Evolutionary conservation across 2,888 invertebrate species (phyloP), one percentile per base, ranked within the genome.

Genomic region (Lochmaea crataegi): DNA sequence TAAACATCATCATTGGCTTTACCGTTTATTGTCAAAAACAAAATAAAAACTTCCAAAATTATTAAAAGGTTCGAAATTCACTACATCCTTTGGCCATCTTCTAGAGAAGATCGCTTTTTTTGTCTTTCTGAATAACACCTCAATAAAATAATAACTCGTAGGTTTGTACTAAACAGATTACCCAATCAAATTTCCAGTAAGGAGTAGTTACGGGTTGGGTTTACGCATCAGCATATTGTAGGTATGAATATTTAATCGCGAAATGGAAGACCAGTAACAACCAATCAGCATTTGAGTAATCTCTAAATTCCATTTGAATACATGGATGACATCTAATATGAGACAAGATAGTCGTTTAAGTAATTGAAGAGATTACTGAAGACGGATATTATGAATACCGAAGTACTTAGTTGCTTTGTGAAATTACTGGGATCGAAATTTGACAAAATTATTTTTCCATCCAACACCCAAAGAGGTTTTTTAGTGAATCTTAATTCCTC

Each of bases 261-360:
- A 32, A 58, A 58, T 58, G 58, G 32, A 58, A 58, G 32, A 22
- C 58, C 58, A 58, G 58, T 32, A 58, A 58, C 32, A 58, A 58
- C 58, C 58, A 58, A 58, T 58, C 58, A 58, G 32, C 58, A 32
- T 58, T 58, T 32, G 26, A 32, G n/a, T 58, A 58, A 58, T 58
- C 58, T 58, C 53, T 18, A 16, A 53, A 53, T 53, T 16, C 58
- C 58, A 58, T 58, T 32, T 26, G 26, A 58, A 32, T 58, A 32
- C 58, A 16, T 2, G 56, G 18, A 56, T 56, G 58, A 58, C n/a
- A 26, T 58, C 58, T 32, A 58, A 26, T 58, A 58, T 32, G 58
- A 14, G 58, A 58, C 58, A 58, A 32, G 26, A n/a, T 58, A 58
- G 58, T 58, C 58, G 58, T 32, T 58, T 58, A 58, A 58, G 58